These are phyloP conservation scores for Drosophila rellima DNA, from an alignment of 2,888 invertebrate genomes.

Conservation along the genomic window DNA sequence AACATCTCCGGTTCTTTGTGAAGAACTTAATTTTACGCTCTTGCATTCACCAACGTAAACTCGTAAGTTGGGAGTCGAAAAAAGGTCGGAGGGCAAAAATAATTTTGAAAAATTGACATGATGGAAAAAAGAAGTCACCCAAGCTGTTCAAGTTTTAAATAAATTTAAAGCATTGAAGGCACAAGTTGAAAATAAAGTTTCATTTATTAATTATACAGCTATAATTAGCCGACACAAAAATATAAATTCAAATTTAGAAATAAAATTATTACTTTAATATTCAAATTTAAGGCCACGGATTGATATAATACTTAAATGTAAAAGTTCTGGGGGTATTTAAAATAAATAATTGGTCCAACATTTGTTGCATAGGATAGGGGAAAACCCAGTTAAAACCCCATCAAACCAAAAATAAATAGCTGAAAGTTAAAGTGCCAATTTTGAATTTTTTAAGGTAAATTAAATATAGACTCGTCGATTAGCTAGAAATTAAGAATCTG, in stretches of 20 bases:
- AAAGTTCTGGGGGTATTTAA: background rate
- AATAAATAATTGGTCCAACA: background rate
- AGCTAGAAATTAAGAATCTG: too few relatives aligned
- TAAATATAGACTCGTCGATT: too few relatives aligned
- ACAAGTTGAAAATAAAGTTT: background rate
- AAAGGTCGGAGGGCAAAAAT: conserved; percentile 17
- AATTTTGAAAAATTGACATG: conserved; percentile 40
- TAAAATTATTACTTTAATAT: background rate
- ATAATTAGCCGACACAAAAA: background rate
- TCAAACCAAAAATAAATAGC: background rate
- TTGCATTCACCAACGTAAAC: conserved; percentile 58
- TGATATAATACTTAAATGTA: too few relatives aligned
- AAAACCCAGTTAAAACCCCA: background rate
- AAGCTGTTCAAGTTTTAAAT: conserved; percentile 38
- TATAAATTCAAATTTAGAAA: background rate
- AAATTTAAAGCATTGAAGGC: background rate
- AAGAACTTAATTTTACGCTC: conserved; percentile 77
- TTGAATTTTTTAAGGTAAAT: background rate
- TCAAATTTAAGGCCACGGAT: background rate
- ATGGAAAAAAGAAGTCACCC: conserved; percentile 26
- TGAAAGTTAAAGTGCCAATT: background rate
- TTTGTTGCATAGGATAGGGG: background rate
- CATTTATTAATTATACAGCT: background rate
- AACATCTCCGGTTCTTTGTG: conserved; percentile 34
- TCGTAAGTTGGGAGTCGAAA: conserved; percentile 18